Conservation (phyloP, 2,888 invertebrate species). For the Liposcelis brunnea region DNA sequence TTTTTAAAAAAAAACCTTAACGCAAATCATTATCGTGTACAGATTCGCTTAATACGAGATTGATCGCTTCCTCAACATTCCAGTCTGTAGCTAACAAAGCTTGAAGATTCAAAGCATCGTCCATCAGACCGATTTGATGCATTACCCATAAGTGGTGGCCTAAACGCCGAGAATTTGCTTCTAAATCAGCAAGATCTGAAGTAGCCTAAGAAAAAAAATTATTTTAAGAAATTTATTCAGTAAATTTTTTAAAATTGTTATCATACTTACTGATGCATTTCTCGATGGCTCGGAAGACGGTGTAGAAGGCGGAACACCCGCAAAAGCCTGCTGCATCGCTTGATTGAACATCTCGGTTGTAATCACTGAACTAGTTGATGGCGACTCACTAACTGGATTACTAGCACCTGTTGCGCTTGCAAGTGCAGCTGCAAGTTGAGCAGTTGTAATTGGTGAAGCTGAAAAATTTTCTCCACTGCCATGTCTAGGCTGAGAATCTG, state of each 20-base stretch:
- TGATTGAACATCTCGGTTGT: constrained; percentile 64
- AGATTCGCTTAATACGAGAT: constrained; percentile 68
- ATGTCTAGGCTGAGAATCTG: constrained; percentile 25
- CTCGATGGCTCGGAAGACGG: not conserved
- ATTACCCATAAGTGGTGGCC: constrained; percentile 51
- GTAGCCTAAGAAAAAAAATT: not conserved
- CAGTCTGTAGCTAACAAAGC: constrained; percentile 57
- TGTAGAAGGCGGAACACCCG: constrained; percentile 14
- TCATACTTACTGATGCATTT: not conserved
- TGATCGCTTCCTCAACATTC: constrained; percentile 79
- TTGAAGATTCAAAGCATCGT: constrained; percentile 68
- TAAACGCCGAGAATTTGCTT: constrained; percentile 9
- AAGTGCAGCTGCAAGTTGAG: constrained; percentile 56
- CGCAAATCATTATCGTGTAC: too few relatives aligned
- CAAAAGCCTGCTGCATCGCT: constrained; percentile 55
- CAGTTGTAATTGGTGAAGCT: constrained; percentile 43
- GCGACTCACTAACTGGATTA: not conserved
- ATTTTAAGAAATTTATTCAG: not conserved
- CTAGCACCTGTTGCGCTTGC: constrained; percentile 34
- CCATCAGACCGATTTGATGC: constrained; percentile 78
- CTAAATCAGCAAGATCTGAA: constrained; percentile 22
- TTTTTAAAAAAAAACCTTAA: too few relatives aligned
- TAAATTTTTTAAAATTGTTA: not conserved
- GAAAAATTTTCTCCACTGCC: constrained; percentile 20
- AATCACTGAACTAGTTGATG: constrained; percentile 28